Evolutionary conservation across 2,113 vertebrate genomes (phyloP).

Genomic region (Trogon surrucura): DNA sequence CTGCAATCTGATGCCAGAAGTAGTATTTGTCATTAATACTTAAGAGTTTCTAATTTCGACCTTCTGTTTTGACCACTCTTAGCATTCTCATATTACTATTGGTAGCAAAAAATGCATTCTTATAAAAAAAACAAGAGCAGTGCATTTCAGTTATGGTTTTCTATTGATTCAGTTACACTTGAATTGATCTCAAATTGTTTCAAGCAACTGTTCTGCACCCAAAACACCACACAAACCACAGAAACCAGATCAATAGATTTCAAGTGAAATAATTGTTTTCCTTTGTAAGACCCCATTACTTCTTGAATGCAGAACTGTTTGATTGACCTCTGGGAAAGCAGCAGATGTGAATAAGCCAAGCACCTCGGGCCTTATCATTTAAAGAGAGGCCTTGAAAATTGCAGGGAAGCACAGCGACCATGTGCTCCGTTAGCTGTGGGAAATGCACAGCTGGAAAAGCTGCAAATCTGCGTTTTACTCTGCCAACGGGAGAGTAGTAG

Average conservation of each 20-base stretch:
- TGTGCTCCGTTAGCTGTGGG: slow-evolving; percentile 59
- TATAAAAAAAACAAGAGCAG: background rate
- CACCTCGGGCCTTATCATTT: slow-evolving; percentile 75
- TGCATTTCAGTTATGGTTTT: slow-evolving; percentile 47
- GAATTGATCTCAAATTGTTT: slow-evolving; percentile 71
- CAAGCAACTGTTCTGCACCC: slow-evolving; percentile 70
- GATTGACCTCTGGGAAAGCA: slow-evolving; percentile 77
- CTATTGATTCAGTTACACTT: slow-evolving; percentile 64
- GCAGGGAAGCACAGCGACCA: slow-evolving; percentile 35
- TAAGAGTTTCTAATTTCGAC: background rate
- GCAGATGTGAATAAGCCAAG: slow-evolving; percentile 77
- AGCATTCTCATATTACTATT: background rate
- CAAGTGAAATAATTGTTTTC: slow-evolving; percentile 78
- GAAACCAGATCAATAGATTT: slow-evolving; percentile 75
- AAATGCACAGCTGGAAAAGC: slow-evolving; percentile 74
- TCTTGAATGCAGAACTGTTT: slow-evolving; percentile 72
- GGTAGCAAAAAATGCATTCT: slow-evolving; percentile 9
- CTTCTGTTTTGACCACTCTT: background rate
- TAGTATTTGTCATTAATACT: background rate
- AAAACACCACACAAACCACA: slow-evolving; percentile 72
- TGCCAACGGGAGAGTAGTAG: background rate
- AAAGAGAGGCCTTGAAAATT: slow-evolving; percentile 75
- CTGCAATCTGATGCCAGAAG: background rate
- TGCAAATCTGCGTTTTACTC: background rate
- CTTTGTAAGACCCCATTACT: slow-evolving; percentile 76